Evolutionary conservation across 2,113 vertebrate genomes (phyloP).

Genomic region (Chlorocebus sabaeus): DNA sequence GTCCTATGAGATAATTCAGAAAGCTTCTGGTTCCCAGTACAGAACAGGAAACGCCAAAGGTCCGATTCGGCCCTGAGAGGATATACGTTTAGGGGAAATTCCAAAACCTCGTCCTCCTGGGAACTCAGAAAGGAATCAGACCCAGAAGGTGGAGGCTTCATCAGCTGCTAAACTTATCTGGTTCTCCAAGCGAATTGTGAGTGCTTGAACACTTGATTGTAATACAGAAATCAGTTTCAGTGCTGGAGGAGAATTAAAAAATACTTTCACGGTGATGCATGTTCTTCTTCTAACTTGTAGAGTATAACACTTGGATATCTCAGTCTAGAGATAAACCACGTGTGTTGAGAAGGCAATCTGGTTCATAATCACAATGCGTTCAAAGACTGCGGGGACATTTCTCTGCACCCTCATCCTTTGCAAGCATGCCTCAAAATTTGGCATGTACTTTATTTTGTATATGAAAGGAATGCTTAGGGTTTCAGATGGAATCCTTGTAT

Average conservation of each 20-base stretch:
- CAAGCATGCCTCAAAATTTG: not conserved
- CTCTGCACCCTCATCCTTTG: not conserved
- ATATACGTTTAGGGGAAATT: conserved; percentile 34
- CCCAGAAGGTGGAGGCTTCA: not conserved
- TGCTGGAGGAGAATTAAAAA: not conserved
- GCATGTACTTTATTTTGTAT: not conserved
- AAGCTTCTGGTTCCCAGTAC: conserved; percentile 62
- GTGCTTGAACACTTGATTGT: not conserved
- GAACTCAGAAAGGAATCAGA: not conserved
- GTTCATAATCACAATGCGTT: not conserved
- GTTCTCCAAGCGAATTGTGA: not conserved
- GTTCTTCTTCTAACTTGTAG: not conserved
- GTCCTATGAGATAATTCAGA: conserved; percentile 71
- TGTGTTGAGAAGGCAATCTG: not conserved
- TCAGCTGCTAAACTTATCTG: conserved; percentile 23
- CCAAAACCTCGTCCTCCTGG: conserved; percentile 31
- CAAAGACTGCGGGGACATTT: not conserved
- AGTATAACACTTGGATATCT: not conserved
- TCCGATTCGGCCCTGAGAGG: not conserved
- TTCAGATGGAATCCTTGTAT: not conserved
- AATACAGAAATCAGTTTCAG: not conserved
- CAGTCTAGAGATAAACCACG: accelerated
- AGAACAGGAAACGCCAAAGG: conserved; percentile 64
- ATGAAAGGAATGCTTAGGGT: not conserved
- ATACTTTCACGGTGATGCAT: not conserved